Evolutionary conservation across 1,140 invertebrate species (phyloP).

Genomic region (Diorhabda elongata): DNA sequence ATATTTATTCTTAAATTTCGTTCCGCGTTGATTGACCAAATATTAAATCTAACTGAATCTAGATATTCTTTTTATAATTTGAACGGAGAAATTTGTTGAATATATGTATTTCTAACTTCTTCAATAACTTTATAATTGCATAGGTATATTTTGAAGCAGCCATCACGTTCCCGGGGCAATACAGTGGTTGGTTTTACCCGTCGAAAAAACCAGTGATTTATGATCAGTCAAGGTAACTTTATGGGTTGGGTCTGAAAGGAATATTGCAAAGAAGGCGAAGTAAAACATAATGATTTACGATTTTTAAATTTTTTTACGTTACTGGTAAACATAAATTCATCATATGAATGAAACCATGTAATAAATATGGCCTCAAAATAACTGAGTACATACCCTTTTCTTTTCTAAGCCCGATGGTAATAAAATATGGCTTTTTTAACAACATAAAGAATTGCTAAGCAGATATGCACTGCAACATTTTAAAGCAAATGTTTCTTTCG

Average conservation of each 20-base stretch:
- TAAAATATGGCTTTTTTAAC: neutral
- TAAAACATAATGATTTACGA: neutral
- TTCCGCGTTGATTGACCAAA: too few species aligned
- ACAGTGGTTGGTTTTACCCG: neutral
- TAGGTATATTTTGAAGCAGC: neutral
- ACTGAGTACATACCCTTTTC: neutral
- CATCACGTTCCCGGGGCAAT: neutral
- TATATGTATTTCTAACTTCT: too few species aligned
- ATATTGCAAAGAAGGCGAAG: neutral
- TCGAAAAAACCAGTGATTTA: neutral
- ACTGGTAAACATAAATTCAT: conserved; percentile 2
- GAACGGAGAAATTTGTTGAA: too few species aligned
- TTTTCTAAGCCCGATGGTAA: neutral
- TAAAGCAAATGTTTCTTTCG: neutral
- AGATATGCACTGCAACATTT: neutral
- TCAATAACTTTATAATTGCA: too few species aligned
- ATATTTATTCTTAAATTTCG: too few species aligned
- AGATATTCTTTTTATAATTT: too few species aligned
- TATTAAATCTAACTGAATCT: too few species aligned
- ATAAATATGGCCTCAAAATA: conserved; percentile 1
- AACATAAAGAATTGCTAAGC: neutral
- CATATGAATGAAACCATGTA: neutral
- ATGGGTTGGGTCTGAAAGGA: neutral
- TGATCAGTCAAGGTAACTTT: neutral
- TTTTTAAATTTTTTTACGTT: conserved; percentile 1